Evolutionary conservation across 2,113 vertebrate genomes (phyloP).

Genomic region (Calypte anna): DNA sequence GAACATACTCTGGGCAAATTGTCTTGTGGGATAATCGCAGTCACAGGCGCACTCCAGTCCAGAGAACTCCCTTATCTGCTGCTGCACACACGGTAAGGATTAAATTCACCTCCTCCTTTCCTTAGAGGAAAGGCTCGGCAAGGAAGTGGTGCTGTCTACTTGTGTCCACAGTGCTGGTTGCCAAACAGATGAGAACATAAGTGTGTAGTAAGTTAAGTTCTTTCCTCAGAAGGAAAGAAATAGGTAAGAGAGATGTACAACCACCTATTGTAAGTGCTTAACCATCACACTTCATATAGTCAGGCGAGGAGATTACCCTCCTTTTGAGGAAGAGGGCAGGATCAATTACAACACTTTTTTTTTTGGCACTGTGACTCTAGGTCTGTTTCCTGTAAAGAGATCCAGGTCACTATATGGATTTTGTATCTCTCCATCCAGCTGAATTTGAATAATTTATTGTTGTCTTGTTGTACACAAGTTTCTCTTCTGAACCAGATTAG

Average conservation of each 20-base stretch:
- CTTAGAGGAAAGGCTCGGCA: not conserved
- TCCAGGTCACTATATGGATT: not conserved
- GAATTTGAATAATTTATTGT: not conserved
- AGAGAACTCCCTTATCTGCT: slow-evolving; percentile 94
- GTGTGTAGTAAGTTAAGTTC: not conserved
- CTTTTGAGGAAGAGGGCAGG: not conserved
- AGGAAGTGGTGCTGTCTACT: not conserved
- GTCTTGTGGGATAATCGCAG: slow-evolving; percentile 98
- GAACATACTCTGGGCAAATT: slow-evolving; percentile 96
- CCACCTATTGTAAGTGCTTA: not conserved
- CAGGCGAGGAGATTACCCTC: not conserved
- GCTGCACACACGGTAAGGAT: slow-evolving; percentile 93
- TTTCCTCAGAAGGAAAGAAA: not conserved
- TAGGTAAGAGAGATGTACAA: not conserved
- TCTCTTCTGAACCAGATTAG: not conserved
- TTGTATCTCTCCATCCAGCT: not conserved
- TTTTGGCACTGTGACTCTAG: not conserved
- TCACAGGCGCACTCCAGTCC: slow-evolving; percentile 93
- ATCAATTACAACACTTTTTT: not conserved
- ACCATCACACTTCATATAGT: not conserved
- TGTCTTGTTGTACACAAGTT: not conserved
- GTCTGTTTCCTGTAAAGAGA: not conserved
- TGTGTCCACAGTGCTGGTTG: not conserved
- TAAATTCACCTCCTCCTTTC: not conserved
- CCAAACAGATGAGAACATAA: not conserved